A percentile compares a stretch with the other conserved stretches of the same genome.
Conservation (phyloP, 2,113 vertebrate genomes). For the Romanogobio albipinnatus region DNA sequence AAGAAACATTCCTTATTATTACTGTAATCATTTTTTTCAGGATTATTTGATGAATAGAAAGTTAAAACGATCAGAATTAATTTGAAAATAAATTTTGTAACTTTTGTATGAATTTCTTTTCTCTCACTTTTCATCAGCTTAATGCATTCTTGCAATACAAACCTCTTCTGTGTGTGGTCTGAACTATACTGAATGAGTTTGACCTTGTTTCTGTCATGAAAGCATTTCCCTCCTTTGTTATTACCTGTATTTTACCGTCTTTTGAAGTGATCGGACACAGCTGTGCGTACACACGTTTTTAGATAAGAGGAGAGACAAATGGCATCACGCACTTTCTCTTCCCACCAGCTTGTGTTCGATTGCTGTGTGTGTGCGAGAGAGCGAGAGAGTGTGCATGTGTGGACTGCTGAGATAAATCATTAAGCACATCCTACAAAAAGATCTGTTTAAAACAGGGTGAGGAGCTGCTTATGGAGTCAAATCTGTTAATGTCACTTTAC, state of each 20-base stretch:
- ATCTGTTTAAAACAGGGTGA: constrained; percentile 22
- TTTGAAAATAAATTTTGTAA: too few relatives aligned
- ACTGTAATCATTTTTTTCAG: neutral
- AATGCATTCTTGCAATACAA: neutral
- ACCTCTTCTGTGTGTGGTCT: neutral
- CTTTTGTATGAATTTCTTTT: too few relatives aligned
- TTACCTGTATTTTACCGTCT: neutral
- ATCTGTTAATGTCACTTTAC: neutral
- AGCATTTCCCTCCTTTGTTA: constrained; percentile 4
- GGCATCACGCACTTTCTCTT: neutral
- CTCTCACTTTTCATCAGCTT: too few relatives aligned
- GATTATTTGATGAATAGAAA: neutral
- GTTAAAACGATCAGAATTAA: too few relatives aligned
- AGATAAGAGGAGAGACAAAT: constrained; percentile 32
- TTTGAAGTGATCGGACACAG: neutral
- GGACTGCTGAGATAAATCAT: constrained; percentile 1
- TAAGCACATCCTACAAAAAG: neutral
- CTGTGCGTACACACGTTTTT: neutral
- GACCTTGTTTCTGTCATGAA: neutral
- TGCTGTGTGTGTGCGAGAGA: neutral
- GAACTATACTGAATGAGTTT: neutral
- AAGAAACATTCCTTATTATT: neutral
- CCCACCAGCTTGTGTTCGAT: neutral
- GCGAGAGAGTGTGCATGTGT: neutral
- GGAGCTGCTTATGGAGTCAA: neutral